phyloP scores from a whole-genome alignment of 1,140 invertebrate genomes.

The Drosophila biarmipes region DNA sequence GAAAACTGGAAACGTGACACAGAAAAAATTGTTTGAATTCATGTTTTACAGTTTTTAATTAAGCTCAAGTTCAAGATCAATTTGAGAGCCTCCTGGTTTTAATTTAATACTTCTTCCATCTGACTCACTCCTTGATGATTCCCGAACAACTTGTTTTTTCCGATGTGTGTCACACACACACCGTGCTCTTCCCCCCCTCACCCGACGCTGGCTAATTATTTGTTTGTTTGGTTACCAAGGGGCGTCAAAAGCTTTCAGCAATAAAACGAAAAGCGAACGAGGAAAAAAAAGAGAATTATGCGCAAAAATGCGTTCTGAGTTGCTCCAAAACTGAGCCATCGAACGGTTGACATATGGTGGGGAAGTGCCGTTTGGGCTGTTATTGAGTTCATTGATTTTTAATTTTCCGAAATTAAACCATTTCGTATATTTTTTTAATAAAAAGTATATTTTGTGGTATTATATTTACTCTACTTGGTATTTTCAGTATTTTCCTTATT shows the following conservation, averaged over 20 bases:
- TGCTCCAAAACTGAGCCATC: background rate
- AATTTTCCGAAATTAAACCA: background rate
- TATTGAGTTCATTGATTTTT: conserved; percentile 32
- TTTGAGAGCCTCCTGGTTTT: conserved; percentile 4
- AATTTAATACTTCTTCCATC: conserved; percentile 13
- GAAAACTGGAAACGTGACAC: conserved; percentile 34
- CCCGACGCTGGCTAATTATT: conserved; percentile 27
- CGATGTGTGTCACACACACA: conserved; percentile 14
- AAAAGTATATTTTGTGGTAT: too few species aligned
- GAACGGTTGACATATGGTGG: background rate
- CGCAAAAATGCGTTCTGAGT: conserved; percentile 24
- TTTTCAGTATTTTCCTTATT: too few species aligned
- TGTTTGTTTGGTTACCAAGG: conserved; percentile 41
- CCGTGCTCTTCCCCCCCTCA: background rate
- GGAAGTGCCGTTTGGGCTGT: background rate
- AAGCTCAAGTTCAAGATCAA: conserved; percentile 44
- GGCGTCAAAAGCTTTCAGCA: conserved; percentile 40
- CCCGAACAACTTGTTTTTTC: background rate
- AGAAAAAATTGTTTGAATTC: conserved; percentile 21
- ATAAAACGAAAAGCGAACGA: conserved; percentile 8
- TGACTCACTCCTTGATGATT: conserved; percentile 11
- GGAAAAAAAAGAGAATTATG: conserved; percentile 18
- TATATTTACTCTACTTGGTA: too few species aligned
- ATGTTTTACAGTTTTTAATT: conserved; percentile 40
- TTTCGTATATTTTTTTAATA: too few species aligned